These are phyloP conservation scores for Seriola rivoliana DNA, from an alignment of 2,113 vertebrate species.

Conservation along the genomic window DNA sequence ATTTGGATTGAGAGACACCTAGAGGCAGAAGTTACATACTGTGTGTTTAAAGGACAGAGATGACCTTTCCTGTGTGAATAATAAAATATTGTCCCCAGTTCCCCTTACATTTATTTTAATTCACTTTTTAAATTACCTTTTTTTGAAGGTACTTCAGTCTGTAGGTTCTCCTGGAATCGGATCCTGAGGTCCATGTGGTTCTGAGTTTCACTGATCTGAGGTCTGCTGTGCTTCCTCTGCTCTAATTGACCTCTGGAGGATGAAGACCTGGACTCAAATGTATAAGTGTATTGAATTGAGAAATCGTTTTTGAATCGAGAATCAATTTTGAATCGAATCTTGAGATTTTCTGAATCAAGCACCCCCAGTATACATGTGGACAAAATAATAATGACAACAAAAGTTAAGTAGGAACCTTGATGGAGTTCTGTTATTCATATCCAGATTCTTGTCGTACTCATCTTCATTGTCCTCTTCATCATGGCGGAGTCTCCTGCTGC, in stretches of 20 bases:
- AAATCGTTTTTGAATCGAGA: too few species aligned
- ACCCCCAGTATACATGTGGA: too few species aligned
- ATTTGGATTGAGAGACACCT: too few species aligned
- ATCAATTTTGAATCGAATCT: too few species aligned
- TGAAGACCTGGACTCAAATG: background rate
- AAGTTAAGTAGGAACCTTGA: constrained; percentile 33
- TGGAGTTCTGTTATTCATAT: background rate
- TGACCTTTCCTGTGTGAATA: too few species aligned
- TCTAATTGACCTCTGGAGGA: background rate
- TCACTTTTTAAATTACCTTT: constrained; percentile 7
- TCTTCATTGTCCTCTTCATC: background rate
- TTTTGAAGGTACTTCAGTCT: constrained; percentile 18
- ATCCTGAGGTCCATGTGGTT: constrained; percentile 41
- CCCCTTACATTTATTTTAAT: too few species aligned
- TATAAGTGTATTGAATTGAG: too few species aligned
- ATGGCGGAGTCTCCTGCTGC: background rate
- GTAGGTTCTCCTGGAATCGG: constrained; percentile 49
- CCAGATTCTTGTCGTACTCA: background rate
- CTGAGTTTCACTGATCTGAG: background rate
- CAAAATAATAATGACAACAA: too few species aligned
- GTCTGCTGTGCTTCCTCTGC: background rate
- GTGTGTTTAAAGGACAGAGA: too few species aligned
- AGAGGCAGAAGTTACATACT: too few species aligned
- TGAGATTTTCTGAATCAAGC: too few species aligned
- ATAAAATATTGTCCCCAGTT: too few species aligned